These are phyloP conservation scores for Parazoanthus swiftii DNA, from an alignment of 92 coral and sea anemone species.

Conservation along the genomic window DNA sequence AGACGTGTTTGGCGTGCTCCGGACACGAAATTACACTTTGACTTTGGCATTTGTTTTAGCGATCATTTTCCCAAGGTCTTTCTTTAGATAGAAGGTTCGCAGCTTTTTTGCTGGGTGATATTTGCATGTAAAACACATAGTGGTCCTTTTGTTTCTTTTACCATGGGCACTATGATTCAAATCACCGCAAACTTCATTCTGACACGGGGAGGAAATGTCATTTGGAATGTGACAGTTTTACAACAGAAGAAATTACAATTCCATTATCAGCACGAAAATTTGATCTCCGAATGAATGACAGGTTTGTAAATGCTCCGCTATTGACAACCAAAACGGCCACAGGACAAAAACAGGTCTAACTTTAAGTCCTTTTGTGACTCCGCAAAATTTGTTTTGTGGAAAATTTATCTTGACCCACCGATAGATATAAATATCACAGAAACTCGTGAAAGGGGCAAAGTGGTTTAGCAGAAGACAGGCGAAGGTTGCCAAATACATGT, in stretches of 20 bases:
- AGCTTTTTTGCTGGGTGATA: background rate
- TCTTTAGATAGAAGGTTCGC: background rate
- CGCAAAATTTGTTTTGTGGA: background rate
- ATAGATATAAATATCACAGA: slow-evolving; percentile 18
- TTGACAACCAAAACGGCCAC: background rate
- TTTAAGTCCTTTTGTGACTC: background rate
- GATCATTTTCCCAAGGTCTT: background rate
- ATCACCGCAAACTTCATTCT: background rate
- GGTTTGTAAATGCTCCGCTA: background rate
- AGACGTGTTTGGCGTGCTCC: background rate
- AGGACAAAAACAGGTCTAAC: background rate
- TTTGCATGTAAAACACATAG: background rate
- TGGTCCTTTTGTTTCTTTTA: background rate
- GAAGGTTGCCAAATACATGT: background rate
- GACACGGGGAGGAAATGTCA: slow-evolving; percentile 23
- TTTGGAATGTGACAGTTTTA: background rate
- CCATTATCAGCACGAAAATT: slow-evolving; percentile 22
- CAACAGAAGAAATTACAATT: background rate
- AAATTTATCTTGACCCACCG: background rate
- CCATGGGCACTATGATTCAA: background rate
- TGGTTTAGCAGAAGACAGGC: background rate
- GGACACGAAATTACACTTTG: background rate
- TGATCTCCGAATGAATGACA: slow-evolving; percentile 4
- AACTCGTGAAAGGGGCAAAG: background rate
- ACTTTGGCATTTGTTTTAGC: background rate